Conservation (phyloP, 2,888 invertebrate genomes). For the Kuschelorhynchus macadamiae region DNA sequence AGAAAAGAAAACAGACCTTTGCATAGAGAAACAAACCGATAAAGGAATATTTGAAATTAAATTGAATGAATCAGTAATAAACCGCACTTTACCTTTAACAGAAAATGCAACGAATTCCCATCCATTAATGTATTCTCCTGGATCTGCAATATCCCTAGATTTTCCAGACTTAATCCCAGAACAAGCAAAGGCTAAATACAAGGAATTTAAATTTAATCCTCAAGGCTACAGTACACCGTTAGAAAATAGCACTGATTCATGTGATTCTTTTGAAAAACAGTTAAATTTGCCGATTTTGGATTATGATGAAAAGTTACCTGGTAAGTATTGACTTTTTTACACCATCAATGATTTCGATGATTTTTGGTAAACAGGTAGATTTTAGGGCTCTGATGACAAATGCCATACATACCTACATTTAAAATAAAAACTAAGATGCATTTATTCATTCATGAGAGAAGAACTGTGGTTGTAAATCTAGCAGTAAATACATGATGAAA, state of each 20-base stretch:
- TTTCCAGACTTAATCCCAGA: conserved; percentile 67
- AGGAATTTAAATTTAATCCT: conserved; percentile 60
- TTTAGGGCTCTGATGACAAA: too few relatives aligned
- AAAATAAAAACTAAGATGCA: too few relatives aligned
- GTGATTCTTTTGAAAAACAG: conserved; percentile 57
- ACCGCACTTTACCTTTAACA: conserved; percentile 34
- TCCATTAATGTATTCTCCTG: conserved; percentile 66
- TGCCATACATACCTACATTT: too few relatives aligned
- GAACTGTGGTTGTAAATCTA: too few relatives aligned
- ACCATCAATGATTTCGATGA: too few relatives aligned
- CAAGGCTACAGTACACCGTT: conserved; percentile 61
- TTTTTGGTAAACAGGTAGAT: too few relatives aligned
- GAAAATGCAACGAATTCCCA: conserved; percentile 67
- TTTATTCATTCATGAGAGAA: too few relatives aligned
- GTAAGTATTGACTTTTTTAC: conserved; percentile 50
- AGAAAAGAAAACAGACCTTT: neutral
- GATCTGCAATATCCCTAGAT: conserved; percentile 63
- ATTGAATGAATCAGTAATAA: conserved; percentile 21
- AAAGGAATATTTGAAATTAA: conserved; percentile 11
- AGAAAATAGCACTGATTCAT: conserved; percentile 53
- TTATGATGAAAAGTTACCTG: conserved; percentile 63
- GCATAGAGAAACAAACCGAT: conserved; percentile 7
- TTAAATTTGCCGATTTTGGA: conserved; percentile 58
- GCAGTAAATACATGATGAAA: too few relatives aligned
- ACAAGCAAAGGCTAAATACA: conserved; percentile 60